A percentile compares a stretch with the other conserved stretches of the same genome.
Conservation (phyloP, 2,797 vertebrate species). For the Amazona finschi region DNA sequence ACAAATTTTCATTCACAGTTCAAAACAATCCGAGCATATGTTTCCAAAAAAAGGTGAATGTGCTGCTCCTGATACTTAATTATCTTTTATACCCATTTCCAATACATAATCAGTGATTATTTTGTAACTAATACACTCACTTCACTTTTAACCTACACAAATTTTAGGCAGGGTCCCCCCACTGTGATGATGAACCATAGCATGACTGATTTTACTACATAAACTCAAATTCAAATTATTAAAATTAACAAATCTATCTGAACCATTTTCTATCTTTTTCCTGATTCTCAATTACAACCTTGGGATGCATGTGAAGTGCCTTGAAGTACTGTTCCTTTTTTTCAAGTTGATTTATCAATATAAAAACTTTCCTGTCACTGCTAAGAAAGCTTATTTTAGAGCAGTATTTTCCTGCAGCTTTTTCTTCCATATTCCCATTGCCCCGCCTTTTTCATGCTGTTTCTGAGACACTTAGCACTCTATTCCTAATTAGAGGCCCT, state of each 20-base stretch:
- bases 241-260: background rate
- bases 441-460: fast-evolving
- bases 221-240: background rate
- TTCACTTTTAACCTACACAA: background rate
- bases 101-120: background rate
- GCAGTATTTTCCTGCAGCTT: background rate
- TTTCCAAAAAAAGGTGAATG: background rate
- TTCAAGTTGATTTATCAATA: background rate
- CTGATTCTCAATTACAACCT: background rate
- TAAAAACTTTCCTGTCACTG: background rate
- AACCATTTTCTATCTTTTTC: background rate
- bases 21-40: background rate
- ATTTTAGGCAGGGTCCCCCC: background rate
- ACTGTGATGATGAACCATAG: background rate
- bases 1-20: background rate
- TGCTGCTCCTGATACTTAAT: background rate
- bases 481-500: background rate
- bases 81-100: background rate
- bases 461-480: background rate
- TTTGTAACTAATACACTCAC: background rate
- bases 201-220: background rate
- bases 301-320: background rate
- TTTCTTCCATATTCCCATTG: background rate
- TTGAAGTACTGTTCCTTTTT: background rate
- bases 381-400: background rate